Percentiles rank a stretch among this genome's conserved stretches.
These are phyloP conservation scores for Acanthacorydalis orientalis DNA, from an alignment of 2,888 invertebrate genomes.

Conservation along the genomic window DNA sequence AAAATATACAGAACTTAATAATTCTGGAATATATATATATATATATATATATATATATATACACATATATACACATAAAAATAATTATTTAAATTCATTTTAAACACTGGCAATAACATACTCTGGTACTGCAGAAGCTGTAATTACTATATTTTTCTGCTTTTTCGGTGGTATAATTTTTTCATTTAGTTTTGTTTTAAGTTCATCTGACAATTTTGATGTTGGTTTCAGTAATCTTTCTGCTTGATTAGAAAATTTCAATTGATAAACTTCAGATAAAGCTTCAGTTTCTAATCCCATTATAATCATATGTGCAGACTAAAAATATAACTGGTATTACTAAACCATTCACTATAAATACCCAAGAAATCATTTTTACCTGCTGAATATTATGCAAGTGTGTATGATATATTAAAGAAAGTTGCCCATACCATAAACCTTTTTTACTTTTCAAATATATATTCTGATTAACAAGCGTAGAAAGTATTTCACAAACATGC, in stretches of 20 bases:
- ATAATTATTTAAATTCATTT: background rate
- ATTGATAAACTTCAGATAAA: constrained; percentile 13
- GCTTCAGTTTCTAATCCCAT: constrained; percentile 23
- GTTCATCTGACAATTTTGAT: constrained; percentile 4
- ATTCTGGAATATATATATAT: background rate
- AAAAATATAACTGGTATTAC: constrained; percentile 13
- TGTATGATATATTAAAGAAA: constrained; percentile 12
- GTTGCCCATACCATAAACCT: constrained; percentile 16
- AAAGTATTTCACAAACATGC: constrained; percentile 13
- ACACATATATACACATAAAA: background rate
- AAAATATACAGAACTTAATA: background rate
- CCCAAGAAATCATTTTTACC: constrained; percentile 7
- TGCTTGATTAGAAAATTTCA: constrained; percentile 13
- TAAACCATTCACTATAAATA: background rate
- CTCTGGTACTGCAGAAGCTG: constrained; percentile 9
- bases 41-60: background rate
- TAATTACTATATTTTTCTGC: constrained; percentile 7
- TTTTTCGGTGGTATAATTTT: background rate
- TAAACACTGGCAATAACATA: background rate
- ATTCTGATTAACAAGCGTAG: constrained; percentile 15
- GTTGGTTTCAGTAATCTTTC: constrained; percentile 9
- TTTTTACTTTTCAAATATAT: constrained; percentile 11
- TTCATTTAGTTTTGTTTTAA: background rate
- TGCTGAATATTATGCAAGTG: constrained; percentile 12
- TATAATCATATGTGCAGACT: constrained; percentile 31